These are phyloP conservation scores for Esox lucius DNA, from an alignment of 2,797 vertebrate species.

Conservation along the genomic window DNA sequence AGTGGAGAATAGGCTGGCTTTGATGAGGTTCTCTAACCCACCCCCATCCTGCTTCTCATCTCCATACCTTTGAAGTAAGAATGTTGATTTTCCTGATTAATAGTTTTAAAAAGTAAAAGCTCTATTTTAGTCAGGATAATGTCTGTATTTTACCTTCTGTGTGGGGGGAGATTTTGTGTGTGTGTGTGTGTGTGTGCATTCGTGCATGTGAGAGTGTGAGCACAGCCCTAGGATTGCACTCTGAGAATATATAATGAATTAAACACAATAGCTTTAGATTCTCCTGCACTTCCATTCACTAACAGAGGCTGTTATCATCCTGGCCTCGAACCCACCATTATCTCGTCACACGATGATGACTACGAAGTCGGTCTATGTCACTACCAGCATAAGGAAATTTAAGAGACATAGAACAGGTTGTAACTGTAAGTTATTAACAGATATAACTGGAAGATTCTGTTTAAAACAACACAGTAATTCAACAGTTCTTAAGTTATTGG, in stretches of 20 bases:
- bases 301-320: conserved; percentile 66
- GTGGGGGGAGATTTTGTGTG: conserved; percentile 15
- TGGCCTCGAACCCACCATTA: conserved; percentile 65
- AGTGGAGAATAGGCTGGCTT: conserved; percentile 74
- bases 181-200: conserved; percentile 36
- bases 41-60: conserved; percentile 66
- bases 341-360: conserved; percentile 62
- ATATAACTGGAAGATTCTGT: neutral
- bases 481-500: conserved; percentile 55
- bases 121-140: conserved; percentile 70
- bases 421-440: neutral
- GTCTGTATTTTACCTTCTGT: conserved; percentile 73
- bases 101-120: conserved; percentile 76
- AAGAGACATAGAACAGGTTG: no score
- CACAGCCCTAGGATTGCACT: conserved; percentile 65
- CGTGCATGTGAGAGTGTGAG: conserved; percentile 64
- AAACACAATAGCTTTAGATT: conserved; percentile 63
- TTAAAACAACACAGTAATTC: neutral
- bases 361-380: conserved; percentile 40
- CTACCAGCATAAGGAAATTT: neutral
- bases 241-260: conserved; percentile 59
- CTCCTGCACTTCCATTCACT: conserved; percentile 62
- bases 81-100: conserved; percentile 81
- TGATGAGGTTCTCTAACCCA: conserved; percentile 77
- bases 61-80: conserved; percentile 76